phyloP scores from a whole-genome alignment of 2,888 invertebrate genomes.

The Automeris io region DNA sequence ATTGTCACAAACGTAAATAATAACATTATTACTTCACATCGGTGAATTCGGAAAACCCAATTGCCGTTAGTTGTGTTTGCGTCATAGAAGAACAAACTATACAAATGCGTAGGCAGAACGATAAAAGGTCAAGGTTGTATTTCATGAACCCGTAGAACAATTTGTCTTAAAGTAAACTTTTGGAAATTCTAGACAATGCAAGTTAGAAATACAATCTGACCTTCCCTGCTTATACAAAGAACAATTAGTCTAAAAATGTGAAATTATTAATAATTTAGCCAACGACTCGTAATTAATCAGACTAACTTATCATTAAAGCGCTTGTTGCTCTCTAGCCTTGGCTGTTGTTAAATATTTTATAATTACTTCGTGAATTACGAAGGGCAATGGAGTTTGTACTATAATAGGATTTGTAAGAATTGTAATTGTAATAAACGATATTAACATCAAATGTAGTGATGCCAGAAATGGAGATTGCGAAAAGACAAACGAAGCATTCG shows the following conservation, averaged over 20 bases:
- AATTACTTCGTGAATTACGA: not conserved
- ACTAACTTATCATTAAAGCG: not conserved
- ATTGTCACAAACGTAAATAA: too few species aligned
- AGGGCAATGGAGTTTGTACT: not conserved
- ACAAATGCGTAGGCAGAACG: not conserved
- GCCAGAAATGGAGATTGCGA: too few species aligned
- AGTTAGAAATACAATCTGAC: not conserved
- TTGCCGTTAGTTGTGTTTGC: not conserved
- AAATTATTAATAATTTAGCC: not conserved
- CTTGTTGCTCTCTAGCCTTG: conserved; percentile 3
- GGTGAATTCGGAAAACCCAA: not conserved
- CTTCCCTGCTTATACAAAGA: not conserved
- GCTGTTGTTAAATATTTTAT: not conserved
- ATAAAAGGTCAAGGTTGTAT: not conserved
- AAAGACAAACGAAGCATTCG: too few species aligned
- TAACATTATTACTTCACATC: too few species aligned
- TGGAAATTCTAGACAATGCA: not conserved
- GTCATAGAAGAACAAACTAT: not conserved
- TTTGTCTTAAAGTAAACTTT: too few species aligned
- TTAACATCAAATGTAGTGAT: too few species aligned
- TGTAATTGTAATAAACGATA: too few species aligned
- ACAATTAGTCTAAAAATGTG: not conserved
- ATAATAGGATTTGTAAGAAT: too few species aligned
- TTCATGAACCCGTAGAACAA: not conserved
- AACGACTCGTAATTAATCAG: not conserved